phyloP scores from a whole-genome alignment of 2,113 vertebrate genomes.

The Bos indicus region DNA sequence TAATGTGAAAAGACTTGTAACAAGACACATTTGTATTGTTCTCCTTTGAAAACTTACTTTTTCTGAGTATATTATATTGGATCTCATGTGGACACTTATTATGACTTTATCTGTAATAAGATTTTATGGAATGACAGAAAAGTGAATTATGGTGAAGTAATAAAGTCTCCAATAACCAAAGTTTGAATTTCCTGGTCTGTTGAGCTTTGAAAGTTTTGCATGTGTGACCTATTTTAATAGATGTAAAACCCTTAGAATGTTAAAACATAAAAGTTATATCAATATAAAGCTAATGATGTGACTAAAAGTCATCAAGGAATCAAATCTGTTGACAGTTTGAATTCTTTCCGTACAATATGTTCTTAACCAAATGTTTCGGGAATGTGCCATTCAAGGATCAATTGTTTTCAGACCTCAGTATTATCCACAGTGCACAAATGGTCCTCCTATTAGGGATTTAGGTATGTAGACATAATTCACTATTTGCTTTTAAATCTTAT shows the following conservation, averaged over 20 bases:
- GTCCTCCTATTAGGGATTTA: neutral
- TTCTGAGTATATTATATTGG: conserved; percentile 38
- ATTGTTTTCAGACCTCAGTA: neutral
- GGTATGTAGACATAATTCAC: neutral
- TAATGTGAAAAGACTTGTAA: conserved; percentile 34
- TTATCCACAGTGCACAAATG: neutral
- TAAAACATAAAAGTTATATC: conserved; percentile 31
- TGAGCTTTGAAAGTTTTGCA: conserved; percentile 52
- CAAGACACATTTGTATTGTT: conserved; percentile 34
- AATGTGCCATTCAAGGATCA: neutral
- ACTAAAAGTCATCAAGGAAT: conserved; percentile 44
- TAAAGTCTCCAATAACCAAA: conserved; percentile 48
- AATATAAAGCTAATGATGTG: conserved; percentile 29
- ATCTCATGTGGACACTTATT: conserved; percentile 12
- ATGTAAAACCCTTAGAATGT: neutral
- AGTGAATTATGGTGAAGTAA: conserved; percentile 35
- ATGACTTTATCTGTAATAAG: neutral
- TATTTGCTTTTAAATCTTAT: conserved; percentile 56
- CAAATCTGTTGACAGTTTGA: conserved; percentile 14
- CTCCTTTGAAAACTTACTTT: conserved; percentile 5
- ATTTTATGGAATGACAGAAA: conserved; percentile 54
- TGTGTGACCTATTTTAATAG: conserved; percentile 28
- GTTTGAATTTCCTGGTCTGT: conserved; percentile 14
- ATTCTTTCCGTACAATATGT: neutral
- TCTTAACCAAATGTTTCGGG: neutral